Percentiles rank a stretch among this genome's conserved stretches.
phyloP scores from a whole-genome alignment of 2,888 invertebrate species.

The Volucella inflata region DNA sequence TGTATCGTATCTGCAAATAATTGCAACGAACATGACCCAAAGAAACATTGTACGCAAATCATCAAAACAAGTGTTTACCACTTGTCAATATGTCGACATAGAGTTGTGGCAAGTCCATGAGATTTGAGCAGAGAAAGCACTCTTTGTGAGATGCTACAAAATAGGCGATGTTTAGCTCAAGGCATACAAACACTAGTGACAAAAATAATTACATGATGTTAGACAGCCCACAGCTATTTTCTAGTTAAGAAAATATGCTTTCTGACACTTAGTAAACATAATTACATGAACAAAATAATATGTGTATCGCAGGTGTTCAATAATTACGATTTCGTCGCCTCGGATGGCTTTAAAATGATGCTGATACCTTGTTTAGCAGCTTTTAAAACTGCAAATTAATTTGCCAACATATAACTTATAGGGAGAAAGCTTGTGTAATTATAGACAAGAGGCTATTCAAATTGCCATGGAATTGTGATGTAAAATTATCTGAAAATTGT shows the following conservation, averaged over 20 bases:
- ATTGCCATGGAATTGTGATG: too few species aligned
- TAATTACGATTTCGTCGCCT: constrained; percentile 43
- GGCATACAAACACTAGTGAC: constrained; percentile 5
- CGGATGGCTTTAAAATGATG: neutral
- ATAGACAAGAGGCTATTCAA: too few species aligned
- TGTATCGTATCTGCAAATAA: constrained; percentile 7
- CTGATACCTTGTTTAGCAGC: constrained; percentile 34
- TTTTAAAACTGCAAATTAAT: constrained; percentile 23
- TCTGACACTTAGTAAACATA: constrained; percentile 3
- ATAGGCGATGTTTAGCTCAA: neutral
- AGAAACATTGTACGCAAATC: constrained; percentile 8
- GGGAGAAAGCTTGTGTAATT: constrained; percentile 22
- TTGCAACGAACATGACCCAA: constrained; percentile 20
- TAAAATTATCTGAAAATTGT: too few species aligned
- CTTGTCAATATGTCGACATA: neutral
- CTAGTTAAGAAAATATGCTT: constrained; percentile 24
- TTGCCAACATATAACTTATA: neutral
- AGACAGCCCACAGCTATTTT: neutral
- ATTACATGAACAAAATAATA: constrained; percentile 7
- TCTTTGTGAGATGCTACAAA: constrained; percentile 13
- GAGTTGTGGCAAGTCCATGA: too few species aligned
- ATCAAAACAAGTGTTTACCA: constrained; percentile 25
- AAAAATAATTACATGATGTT: constrained; percentile 20
- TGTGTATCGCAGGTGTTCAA: neutral
- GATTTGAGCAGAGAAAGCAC: constrained; percentile 20